Conservation (phyloP, 2,888 invertebrate species). For the Melanchra persicariae region DNA sequence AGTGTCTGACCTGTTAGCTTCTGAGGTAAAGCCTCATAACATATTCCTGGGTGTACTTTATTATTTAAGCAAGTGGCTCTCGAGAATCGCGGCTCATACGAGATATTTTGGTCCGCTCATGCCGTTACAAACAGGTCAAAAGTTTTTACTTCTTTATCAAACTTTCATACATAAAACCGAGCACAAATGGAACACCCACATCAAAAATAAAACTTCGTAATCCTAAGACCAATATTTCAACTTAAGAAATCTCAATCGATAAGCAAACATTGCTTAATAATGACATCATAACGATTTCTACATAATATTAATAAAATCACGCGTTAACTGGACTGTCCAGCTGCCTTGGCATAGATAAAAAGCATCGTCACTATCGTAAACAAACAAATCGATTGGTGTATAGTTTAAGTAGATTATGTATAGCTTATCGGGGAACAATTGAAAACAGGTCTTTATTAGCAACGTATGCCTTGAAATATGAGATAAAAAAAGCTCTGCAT, state of each 20-base stretch:
- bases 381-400: conserved; percentile 48
- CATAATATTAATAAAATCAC: conserved; percentile 29
- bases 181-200: conserved; percentile 15
- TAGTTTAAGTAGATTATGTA: conserved; percentile 14
- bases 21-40: neutral
- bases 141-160: conserved; percentile 5
- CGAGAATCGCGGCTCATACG: conserved; percentile 3
- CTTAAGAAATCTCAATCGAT: conserved; percentile 16
- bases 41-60: conserved; percentile 1
- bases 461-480: too few species aligned
- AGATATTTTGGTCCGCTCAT: neutral
- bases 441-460: too few species aligned
- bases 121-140: neutral
- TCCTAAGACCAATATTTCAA: neutral
- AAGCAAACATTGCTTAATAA: conserved; percentile 31
- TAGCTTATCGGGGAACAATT: neutral
- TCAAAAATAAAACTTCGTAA: neutral
- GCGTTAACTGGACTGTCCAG: conserved; percentile 13
- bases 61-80: conserved; percentile 23
- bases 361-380: conserved; percentile 37
- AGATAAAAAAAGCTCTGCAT: too few species aligned
- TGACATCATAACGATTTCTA: conserved; percentile 44
- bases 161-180: neutral
- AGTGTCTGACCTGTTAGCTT: too few species aligned
- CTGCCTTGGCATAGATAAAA: conserved; percentile 55